Evolutionary conservation across 1,140 invertebrate species (phyloP), one percentile per base, ranked within the genome.

Genomic region (Macrobrachium nipponense): DNA sequence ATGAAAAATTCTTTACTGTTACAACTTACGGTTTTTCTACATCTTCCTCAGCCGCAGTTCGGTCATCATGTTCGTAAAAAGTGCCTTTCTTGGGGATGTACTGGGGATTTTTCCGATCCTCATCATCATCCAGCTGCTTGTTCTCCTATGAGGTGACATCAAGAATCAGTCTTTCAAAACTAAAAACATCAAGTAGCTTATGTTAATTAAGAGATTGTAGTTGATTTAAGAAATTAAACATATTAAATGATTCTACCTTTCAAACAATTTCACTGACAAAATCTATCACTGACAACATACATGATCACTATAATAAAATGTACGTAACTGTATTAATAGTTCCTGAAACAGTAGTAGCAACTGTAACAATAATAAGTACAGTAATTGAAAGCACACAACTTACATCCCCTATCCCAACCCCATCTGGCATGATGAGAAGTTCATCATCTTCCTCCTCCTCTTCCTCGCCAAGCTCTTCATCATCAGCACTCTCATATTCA

Each of bases 51-150:
- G 83, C 91, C 90, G 87, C 91, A 90, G 80, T 96, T 89, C 97
- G 92, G 90, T 97, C 96, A 91, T 99, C 97, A 90, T 99, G 97
- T 90, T 99, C 97, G 90, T 98, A 99, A 91, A 99, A 99, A 6
- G 96, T 97, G 20, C 98, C 98, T 87, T 95, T 94, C 91, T 98
- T 97, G 0, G 98, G 98, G 90, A 99, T 98, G 91, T 98, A 99
- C 89, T 98, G 97, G 8, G 98, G 98, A 92, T 99, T 98, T 90
- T 97, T 95, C 87, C 96, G 94, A 91, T 99, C 98, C 91, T 99
- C 97, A 91, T 98, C 98, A 91, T 97, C 95, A 91, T 98, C 96
- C 3, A 98, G 43, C 51, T 70, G 82, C 27, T 82, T 82, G 75
- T 89, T 87, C 36, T 88, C 76, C 80, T 83, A 75, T 27, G 23